Conservation (phyloP, 2,888 invertebrate species). For the Tipula lateralis region DNA sequence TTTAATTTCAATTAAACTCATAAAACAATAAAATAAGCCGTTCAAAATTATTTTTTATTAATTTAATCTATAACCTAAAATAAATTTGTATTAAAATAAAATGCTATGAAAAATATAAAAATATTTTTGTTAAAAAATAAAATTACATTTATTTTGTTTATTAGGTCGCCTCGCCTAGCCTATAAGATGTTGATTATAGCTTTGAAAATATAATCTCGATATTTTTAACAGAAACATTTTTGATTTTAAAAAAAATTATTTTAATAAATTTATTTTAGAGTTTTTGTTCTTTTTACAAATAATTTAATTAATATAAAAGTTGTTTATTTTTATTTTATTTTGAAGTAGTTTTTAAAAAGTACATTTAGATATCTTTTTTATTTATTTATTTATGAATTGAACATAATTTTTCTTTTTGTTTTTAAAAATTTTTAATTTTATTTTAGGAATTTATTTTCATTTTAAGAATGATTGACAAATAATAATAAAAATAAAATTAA, state of each 20-base stretch:
- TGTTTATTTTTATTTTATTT: neutral
- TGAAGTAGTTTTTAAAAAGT: constrained; percentile 27
- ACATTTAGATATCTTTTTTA: constrained; percentile 25
- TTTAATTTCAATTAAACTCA: neutral
- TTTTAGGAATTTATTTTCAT: constrained; percentile 11
- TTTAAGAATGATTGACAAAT: neutral
- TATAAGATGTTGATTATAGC: constrained; percentile 12
- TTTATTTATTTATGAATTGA: constrained; percentile 20
- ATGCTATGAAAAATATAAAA: neutral
- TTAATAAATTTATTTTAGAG: constrained; percentile 12
- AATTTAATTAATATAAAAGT: neutral
- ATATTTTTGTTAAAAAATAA: neutral
- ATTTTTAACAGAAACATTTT: constrained; percentile 12
- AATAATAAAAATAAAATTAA: neutral
- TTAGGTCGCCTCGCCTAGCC: constrained; percentile 27
- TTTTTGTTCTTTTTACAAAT: neutral
- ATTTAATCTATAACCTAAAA: neutral
- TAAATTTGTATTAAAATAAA: neutral
- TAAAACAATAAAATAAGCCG: neutral
- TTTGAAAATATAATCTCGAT: neutral
- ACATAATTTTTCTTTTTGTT: neutral
- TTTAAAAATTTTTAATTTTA: constrained; percentile 3
- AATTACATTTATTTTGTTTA: neutral
- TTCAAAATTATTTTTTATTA: neutral
- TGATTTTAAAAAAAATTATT: neutral